Evolutionary conservation across 1,140 invertebrate genomes (phyloP), one percentile per base, ranked within the genome.

Genomic region (Zaprionus taronus): DNA sequence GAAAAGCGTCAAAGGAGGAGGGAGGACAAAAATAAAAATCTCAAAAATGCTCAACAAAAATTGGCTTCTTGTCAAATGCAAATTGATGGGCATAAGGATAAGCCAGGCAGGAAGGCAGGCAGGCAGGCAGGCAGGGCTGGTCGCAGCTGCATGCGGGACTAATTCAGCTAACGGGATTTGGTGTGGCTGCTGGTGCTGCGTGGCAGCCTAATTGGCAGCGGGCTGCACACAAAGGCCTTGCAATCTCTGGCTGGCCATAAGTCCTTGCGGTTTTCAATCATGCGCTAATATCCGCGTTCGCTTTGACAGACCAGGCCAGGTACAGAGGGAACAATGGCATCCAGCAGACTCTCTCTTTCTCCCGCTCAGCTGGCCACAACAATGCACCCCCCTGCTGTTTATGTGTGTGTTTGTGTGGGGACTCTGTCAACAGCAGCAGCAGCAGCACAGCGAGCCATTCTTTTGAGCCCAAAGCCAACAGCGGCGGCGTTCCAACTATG

Each of bases 361-460:
- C 34, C 34, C 12, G 17, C 44, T 53, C 11, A 17, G 53, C 69
- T 74, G 65, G 56, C 20, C 38, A 55, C 44, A 44, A 44, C 44
- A 36, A 58, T 56, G 17, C 3, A 34, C 31, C 31, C 31, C 28
- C 4, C 31, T 11, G 31, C 31, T 34, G 9, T 34, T 34, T 34
- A 34, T 28, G 51, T 58, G 20, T 67, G 47, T 82, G 53, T 63
- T 12, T 65, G 44, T 20, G 31, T 14, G 62, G 22, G 47, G 36
- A 24, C 79, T 70, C 80, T 82, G 83, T 83, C 83, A 83, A 83
- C 80, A 64, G 76, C 81, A 77, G 77, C 56, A 83, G 80, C 80
- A 64, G 77, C 81, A 77, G 72, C n/a, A n/a, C n/a, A 51, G 58
- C 53, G 58, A 17, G 62, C 73, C 58, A 79, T 84, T 89, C 84